Evolutionary conservation across 2,113 vertebrate species (phyloP), one percentile per base, ranked within the genome.

Genomic region (Carollia perspicillata): DNA sequence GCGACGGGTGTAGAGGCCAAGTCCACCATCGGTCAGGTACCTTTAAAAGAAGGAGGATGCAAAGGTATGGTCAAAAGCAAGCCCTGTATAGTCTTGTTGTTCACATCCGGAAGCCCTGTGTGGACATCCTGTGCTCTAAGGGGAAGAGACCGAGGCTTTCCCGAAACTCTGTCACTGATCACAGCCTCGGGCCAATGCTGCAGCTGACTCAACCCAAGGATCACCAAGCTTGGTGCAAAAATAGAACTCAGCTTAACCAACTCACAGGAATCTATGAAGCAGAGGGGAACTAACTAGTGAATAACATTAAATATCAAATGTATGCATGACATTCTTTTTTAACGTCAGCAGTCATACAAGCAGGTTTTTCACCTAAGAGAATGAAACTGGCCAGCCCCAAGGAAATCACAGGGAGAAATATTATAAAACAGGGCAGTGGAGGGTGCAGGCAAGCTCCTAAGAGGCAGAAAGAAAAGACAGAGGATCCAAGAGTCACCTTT

Each of bases 11-110:
- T 99, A 99, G 88, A 99, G 98, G 75, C 99, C 99, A 98, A 99
- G 98, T 12, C 99, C 99, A 23, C 99, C 99, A 71, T 99, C 99
- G 0, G 99, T 99, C 99, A 99, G 99, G 93, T 99, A 99, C 96
- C 99, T 99, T 98, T 14, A 79, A 93, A 75, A 96, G 22, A 37
- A 35, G 63, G 66, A 93, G n/a, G 0, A 14, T 10, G 63, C 77
- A 83, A 0, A 42, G 0, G 8, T 22, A 14, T 28, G 60, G 68
- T 87, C 42, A 89, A 44, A 88, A 77, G 51, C 22, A 58, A 85
- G 42, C 63, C 2, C 0, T 7, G 14, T 5, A 10, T 12, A 30
- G 85, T 12, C 84, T 53, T 51, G 74, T 35, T 1, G 1, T 7
- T 77, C 42, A 23, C 8, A 47, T 44, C 47, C 16, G 47, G 65